Percentiles rank a stretch among this genome's conserved stretches.
Evolutionary conservation across 2,888 invertebrate species (phyloP).

Genomic region (Pomacea canaliculata): DNA sequence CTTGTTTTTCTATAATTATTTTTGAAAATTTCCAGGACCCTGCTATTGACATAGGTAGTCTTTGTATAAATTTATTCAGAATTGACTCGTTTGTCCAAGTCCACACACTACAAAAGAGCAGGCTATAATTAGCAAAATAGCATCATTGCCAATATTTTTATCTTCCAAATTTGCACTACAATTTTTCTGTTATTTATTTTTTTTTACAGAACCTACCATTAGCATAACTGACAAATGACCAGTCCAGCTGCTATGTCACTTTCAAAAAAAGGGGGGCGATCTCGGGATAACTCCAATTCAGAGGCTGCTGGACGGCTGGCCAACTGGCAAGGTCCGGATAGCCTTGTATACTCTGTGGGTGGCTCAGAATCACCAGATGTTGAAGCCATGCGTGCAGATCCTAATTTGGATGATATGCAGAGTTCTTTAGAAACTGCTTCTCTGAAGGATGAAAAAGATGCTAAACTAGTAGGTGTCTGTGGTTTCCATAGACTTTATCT

Average conservation of each 20-base stretch:
- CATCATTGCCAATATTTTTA: too few relatives aligned
- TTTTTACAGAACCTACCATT: conserved; percentile 10
- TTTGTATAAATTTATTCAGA: too few relatives aligned
- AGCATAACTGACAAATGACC: not conserved
- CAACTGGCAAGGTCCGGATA: conserved; percentile 32
- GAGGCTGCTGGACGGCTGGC: conserved; percentile 35
- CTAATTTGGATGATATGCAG: conserved; percentile 23
- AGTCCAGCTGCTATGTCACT: conserved; percentile 24
- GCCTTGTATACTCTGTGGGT: conserved; percentile 23
- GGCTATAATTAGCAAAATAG: too few relatives aligned
- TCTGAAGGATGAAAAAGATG: conserved; percentile 31
- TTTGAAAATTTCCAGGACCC: too few relatives aligned
- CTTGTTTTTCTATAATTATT: too few relatives aligned
- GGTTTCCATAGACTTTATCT: not conserved
- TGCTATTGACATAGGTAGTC: too few relatives aligned
- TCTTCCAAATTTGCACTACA: too few relatives aligned
- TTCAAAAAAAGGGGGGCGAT: conserved; percentile 28
- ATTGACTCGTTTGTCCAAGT: too few relatives aligned
- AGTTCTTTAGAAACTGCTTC: conserved; percentile 28
- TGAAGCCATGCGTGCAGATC: conserved; percentile 29
- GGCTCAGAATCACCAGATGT: conserved; percentile 37
- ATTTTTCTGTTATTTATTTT: not conserved
- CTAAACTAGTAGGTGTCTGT: not conserved
- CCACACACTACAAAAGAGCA: too few relatives aligned
- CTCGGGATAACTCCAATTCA: conserved; percentile 36